Evolutionary conservation across 92 coral and sea anemone genomes (phyloP), one percentile per base, ranked within the genome.

Genomic region (Phymanthus crucifer): DNA sequence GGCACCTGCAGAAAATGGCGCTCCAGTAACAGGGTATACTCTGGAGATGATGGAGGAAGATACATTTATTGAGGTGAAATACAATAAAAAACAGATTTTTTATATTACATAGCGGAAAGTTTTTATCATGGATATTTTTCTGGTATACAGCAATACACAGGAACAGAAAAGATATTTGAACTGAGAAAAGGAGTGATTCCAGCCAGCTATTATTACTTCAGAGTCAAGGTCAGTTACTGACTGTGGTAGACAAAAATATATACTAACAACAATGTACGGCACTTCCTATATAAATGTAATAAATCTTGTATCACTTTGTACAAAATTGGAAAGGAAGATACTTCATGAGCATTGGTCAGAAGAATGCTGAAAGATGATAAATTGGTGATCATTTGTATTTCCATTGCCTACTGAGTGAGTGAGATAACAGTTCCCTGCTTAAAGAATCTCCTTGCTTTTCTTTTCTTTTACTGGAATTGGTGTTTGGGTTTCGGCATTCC

Each of bases 1-100:
- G 99, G 87, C 87, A 36, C 99, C 99, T 1, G 75, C 83, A 40
- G 90, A 87, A 52, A 96, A 96, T 56, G 99, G 99, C 3, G 76
- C 96, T 0, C 96, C 96, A 34, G 93, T 94, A 23, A 96, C 94
- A 33, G 95, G 98, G 32, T 96, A 90, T 80, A 79, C 88, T 7
- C 85, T 96, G 36, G 96, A 96, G 73, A 88, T 90, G 92, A 88
- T 92, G 86, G 95, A 87, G 26, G 91, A 91, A 38, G 93, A 79
- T 24, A 78, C 84, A 24, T 96, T 96, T 71, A 83, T 76, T 50
- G 97, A 96, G 94, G 99, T 96, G 40, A 47, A 85, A 13, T 33
- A 40, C 2, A 4, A 24, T 33, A 40, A 4, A 4, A 24, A 12
- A 61, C 3, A 61, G 0, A 0, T 38, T n/a, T 1, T 17, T 32